Evolutionary conservation across 2,797 vertebrate genomes (phyloP).

Genomic region (Sebastes cheni): DNA sequence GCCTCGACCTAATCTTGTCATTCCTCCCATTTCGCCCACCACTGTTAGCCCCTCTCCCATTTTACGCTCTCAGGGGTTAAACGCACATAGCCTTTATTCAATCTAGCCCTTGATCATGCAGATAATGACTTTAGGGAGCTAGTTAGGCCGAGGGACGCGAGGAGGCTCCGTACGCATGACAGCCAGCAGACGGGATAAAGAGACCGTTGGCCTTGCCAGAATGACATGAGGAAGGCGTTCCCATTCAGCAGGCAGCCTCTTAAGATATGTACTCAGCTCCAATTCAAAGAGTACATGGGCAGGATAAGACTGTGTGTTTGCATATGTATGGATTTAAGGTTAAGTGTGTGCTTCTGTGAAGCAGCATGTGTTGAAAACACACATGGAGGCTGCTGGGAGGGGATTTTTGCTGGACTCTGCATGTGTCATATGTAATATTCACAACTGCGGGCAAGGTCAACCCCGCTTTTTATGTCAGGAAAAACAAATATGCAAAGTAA

Average conservation of each 20-base stretch:
- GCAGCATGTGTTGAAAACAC: constrained; percentile 2
- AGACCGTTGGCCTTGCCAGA: constrained; percentile 21
- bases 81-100: constrained; percentile 65
- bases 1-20: constrained; percentile 51
- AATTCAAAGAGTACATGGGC: background rate
- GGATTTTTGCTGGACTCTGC: constrained; percentile 34
- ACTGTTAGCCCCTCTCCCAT: constrained; percentile 15
- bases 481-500: constrained; percentile 3
- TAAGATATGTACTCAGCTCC: background rate
- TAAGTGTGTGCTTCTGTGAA: background rate
- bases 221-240: constrained; percentile 23
- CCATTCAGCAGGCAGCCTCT: constrained; percentile 10
- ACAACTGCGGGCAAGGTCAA: constrained; percentile 40
- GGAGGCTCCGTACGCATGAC: constrained; percentile 37
- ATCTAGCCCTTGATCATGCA: constrained; percentile 70
- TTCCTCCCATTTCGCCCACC: constrained; percentile 1
- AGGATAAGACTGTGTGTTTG: background rate
- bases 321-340: background rate
- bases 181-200: constrained; percentile 56
- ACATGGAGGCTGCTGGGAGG: constrained; percentile 2
- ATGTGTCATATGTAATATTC: constrained; percentile 48
- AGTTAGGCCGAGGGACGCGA: constrained; percentile 42
- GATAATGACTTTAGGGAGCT: constrained; percentile 75
- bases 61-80: constrained; percentile 64
- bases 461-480: constrained; percentile 4